Base-by-base conservation (phyloP, 2,888 invertebrate species). In the Drosophila pseudotalamancana region DNA sequence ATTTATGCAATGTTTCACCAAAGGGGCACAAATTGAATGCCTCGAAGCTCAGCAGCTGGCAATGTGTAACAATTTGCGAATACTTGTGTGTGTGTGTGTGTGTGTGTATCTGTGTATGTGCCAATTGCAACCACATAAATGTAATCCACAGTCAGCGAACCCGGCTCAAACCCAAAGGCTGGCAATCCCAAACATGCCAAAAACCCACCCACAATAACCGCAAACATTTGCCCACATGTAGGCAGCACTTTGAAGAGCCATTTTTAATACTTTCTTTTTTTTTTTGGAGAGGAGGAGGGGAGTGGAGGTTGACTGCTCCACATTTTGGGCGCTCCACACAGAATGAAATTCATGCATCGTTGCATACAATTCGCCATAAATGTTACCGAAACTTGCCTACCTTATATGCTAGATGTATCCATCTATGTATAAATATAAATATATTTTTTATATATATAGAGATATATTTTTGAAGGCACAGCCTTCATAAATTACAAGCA, bases 281-380 rank as follows among this genome's bases (percentile, higher is more conserved):
- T 43, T 29, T 45, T 45, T 9, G 45, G 23, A 34, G 19, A 19
- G 4, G 1, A 14, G 21, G 1, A 2, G 12, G 8, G 2, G 11
- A 1, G 6, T 9, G 50, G 6, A 6, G 9, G 25, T 27, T 21
- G 21, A 37, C 19, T 61, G 66, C 35, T 56, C 42, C 35, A 56
- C 48, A 64, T 66, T 65, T 55, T 23, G 42, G 45, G 18, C 34
- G 32, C 23, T 34, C 32, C 29, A 31, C 39, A 59, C 51, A 70
- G 87, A 86, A 77, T 81, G 68, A 81, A 81, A 81, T 84, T 87
- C 65, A 81, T 81, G 84, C 87, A 87, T 87, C 85, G 78, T 57
- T 87, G 84, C 75, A 66, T 81, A 67, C 81, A 81, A 87, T 87
- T 77, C 78, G 84, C 66, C 84, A 77, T 84, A 77, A 84, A 83